phyloP scores from a whole-genome alignment of 2,888 invertebrate species.

The Anarsia innoxiella region DNA sequence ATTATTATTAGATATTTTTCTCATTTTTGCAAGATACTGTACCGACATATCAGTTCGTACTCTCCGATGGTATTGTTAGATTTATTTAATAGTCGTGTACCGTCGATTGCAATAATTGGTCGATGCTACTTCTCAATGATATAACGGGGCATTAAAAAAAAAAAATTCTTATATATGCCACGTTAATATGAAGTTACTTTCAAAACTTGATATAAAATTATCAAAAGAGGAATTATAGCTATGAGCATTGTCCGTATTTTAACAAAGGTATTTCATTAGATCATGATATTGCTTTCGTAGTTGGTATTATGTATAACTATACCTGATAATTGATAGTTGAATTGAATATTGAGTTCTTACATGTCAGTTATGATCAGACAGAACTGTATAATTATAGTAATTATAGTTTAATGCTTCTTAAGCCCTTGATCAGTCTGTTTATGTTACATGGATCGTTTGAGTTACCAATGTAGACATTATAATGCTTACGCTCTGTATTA shows the following conservation, averaged over 20 bases:
- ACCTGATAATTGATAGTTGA: background rate
- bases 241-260: background rate
- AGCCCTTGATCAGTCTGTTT: background rate
- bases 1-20: background rate
- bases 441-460: background rate
- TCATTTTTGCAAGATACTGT: too few relatives aligned
- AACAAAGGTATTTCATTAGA: background rate
- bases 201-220: background rate
- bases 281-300: background rate
- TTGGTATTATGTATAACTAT: background rate
- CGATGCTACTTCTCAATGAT: background rate
- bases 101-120: background rate
- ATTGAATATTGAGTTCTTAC: background rate
- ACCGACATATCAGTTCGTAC: background rate
- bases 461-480: background rate
- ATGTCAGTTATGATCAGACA: background rate
- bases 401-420: background rate
- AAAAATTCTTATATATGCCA: background rate
- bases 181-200: background rate
- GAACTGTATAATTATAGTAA: background rate
- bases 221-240: background rate
- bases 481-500: background rate
- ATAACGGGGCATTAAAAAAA: background rate
- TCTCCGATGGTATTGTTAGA: background rate
- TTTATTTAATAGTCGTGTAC: background rate